phyloP scores from a whole-genome alignment of 92 coral and sea anemone genomes.

The Muricea muricata region DNA sequence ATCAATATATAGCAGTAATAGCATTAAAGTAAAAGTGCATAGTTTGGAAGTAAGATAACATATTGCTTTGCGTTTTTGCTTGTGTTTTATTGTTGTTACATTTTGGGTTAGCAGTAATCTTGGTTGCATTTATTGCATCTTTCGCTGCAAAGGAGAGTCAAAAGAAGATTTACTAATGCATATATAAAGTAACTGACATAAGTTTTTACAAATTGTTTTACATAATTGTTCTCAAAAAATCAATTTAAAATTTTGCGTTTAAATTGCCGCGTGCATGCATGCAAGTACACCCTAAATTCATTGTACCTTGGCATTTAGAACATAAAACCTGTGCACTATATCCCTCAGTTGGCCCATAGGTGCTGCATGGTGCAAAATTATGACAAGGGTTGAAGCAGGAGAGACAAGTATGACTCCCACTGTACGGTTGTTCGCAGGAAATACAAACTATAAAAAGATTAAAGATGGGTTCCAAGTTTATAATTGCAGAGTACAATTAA shows the following conservation, averaged over 20 bases:
- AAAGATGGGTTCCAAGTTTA: not conserved
- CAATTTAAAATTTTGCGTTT: not conserved
- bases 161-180: not conserved
- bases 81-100: not conserved
- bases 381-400: slow-evolving; percentile 17
- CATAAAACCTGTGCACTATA: slow-evolving; percentile 20
- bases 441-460: slow-evolving; percentile 33
- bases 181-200: too few relatives aligned
- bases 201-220: too few relatives aligned
- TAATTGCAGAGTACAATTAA: too few relatives aligned
- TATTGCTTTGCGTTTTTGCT: not conserved
- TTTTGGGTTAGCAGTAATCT: not conserved
- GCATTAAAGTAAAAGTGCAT: not conserved
- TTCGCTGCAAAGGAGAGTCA: not conserved
- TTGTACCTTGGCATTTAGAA: slow-evolving; percentile 22
- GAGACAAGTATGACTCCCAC: slow-evolving; percentile 15
- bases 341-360: not conserved
- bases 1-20: not conserved
- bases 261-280: not conserved
- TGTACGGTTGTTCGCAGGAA: slow-evolving; percentile 8
- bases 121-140: not conserved
- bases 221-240: not conserved
- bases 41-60: not conserved
- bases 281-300: not conserved
- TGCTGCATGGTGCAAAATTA: slow-evolving; percentile 24